These are phyloP conservation scores for Resseliella maxima DNA, from an alignment of 2,888 invertebrate species.

Conservation along the genomic window DNA sequence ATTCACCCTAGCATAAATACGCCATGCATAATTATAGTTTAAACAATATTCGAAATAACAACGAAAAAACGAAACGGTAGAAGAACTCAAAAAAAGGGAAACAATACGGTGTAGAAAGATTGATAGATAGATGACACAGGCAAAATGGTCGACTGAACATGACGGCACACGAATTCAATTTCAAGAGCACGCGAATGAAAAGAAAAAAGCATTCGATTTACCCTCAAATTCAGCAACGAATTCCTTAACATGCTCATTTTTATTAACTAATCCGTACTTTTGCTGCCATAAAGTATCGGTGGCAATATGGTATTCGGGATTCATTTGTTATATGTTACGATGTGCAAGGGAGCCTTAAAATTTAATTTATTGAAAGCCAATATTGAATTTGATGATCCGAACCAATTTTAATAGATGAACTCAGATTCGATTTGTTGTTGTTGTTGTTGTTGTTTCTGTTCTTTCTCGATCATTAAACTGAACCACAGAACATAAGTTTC, in stretches of 20 bases:
- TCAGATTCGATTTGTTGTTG: background rate
- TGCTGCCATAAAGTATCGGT: background rate
- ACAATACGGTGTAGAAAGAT: slow-evolving; percentile 14
- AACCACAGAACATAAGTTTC: slow-evolving; percentile 45
- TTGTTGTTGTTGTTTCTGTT: no score
- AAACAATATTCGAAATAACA: background rate
- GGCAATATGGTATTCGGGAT: slow-evolving; percentile 24
- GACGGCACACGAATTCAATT: slow-evolving; percentile 47
- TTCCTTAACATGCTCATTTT: background rate
- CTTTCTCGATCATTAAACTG: slow-evolving; percentile 1
- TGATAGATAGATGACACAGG: slow-evolving; percentile 32
- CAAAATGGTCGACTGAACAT: slow-evolving; percentile 1
- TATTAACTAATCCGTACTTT: slow-evolving; percentile 23
- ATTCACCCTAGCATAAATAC: background rate
- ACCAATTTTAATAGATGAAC: background rate
- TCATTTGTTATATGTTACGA: background rate
- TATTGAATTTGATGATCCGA: slow-evolving; percentile 51
- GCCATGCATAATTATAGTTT: slow-evolving; percentile 16
- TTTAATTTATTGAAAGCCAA: slow-evolving; percentile 51
- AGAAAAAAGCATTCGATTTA: background rate
- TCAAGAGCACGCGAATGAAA: slow-evolving; percentile 16
- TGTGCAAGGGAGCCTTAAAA: slow-evolving; percentile 13
- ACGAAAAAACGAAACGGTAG: background rate
- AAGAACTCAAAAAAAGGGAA: background rate
- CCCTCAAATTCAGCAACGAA: background rate